phyloP scores from a whole-genome alignment of 2,113 vertebrate species.

The Morone saxatilis region DNA sequence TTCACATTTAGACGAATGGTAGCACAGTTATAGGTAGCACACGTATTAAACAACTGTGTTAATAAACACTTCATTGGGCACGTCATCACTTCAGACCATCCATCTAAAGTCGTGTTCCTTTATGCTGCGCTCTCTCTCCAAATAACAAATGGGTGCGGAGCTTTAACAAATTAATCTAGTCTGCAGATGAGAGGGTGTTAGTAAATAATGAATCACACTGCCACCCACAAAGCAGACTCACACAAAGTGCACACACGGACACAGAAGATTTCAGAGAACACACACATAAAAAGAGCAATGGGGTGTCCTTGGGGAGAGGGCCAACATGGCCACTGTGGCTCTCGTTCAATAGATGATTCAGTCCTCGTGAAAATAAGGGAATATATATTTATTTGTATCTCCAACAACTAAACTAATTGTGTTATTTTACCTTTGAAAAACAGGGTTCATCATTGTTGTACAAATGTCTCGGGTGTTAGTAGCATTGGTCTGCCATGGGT shows the following conservation, averaged over 20 bases:
- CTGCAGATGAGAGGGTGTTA: constrained; percentile 59
- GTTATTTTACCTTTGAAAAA: constrained; percentile 27
- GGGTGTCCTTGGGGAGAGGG: constrained; percentile 61
- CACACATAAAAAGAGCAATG: constrained; percentile 49
- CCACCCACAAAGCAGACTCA: constrained; percentile 51
- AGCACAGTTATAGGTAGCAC: constrained; percentile 2
- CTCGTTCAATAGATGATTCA: constrained; percentile 62
- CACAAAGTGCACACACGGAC: constrained; percentile 27
- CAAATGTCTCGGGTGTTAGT: not conserved
- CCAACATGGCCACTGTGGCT: constrained; percentile 38
- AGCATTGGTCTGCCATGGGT: not conserved
- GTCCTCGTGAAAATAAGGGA: constrained; percentile 33
- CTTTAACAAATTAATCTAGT: constrained; percentile 64
- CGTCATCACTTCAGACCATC: constrained; percentile 44
- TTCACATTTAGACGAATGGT: constrained; percentile 41
- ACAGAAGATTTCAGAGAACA: constrained; percentile 34
- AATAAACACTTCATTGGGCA: constrained; percentile 64
- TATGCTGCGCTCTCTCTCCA: constrained; percentile 30
- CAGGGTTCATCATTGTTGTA: not conserved
- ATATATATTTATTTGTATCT: constrained; percentile 17
- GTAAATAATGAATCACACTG: constrained; percentile 65
- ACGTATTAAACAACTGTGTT: constrained; percentile 34
- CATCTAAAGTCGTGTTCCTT: constrained; percentile 32
- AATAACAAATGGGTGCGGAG: constrained; percentile 54
- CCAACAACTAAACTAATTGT: constrained; percentile 23